A percentile compares a stretch with the other conserved stretches of the same genome.
Conservation (phyloP, 2,113 vertebrate genomes). For the Herpetotheres cachinnans region DNA sequence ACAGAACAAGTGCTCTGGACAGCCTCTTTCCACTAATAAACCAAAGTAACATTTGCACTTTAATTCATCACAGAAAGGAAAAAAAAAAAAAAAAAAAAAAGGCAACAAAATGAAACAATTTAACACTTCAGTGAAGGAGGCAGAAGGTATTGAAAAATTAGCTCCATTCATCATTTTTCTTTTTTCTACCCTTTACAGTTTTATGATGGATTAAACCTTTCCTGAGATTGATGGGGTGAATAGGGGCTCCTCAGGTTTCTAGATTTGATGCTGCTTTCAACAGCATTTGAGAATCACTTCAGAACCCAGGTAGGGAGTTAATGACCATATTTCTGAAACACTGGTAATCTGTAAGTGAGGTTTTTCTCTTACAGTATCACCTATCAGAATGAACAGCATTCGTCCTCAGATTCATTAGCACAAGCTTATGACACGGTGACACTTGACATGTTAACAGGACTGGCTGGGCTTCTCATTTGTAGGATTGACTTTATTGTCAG, state of each 20-base stretch:
- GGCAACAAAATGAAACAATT: neutral
- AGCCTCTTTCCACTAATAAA: neutral
- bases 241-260: neutral
- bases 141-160: neutral
- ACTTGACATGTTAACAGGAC: neutral
- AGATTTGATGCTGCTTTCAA: neutral
- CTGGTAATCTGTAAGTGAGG: neutral
- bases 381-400: neutral
- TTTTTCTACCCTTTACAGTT: neutral
- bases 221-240: neutral
- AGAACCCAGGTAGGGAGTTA: neutral
- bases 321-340: neutral
- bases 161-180: neutral
- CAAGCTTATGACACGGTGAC: neutral
- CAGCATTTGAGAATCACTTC: neutral
- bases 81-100: neutral
- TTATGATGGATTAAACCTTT: neutral
- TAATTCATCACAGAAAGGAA: neutral
- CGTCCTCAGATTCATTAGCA: neutral
- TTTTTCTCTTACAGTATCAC: neutral
- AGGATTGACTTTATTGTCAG: neutral
- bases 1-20: neutral
- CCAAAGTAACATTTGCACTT: neutral
- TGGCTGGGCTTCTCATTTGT: neutral
- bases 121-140: neutral